Evolutionary conservation across 2,888 invertebrate species (phyloP).

Genomic region (Dyspetes luteomarginatus): DNA sequence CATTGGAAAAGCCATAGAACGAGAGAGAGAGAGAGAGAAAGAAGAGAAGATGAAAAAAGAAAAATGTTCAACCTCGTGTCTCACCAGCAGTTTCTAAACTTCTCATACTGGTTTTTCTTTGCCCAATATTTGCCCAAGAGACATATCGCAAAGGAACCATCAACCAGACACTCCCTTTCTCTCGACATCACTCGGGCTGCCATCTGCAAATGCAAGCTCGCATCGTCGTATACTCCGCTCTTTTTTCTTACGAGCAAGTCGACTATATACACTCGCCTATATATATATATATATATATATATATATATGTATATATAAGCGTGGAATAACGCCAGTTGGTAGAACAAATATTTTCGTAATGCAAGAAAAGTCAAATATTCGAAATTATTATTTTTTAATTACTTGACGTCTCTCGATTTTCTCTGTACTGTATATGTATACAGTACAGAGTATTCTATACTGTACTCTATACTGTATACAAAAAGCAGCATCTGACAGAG

Average conservation of each 20-base stretch:
- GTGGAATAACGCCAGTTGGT: too few relatives aligned
- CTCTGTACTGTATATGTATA: too few relatives aligned
- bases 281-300: too few relatives aligned
- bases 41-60: slow-evolving; percentile 12
- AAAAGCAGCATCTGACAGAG: too few relatives aligned
- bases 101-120: slow-evolving; percentile 60
- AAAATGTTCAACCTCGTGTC: slow-evolving; percentile 24
- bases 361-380: too few relatives aligned
- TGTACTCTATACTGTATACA: too few relatives aligned
- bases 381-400: too few relatives aligned
- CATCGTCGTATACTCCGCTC: slow-evolving; percentile 16
- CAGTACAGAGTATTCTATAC: too few relatives aligned
- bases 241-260: background rate
- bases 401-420: too few relatives aligned
- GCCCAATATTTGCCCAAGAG: slow-evolving; percentile 80
- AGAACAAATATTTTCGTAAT: too few relatives aligned
- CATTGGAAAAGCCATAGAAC: slow-evolving; percentile 73
- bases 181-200: slow-evolving; percentile 48
- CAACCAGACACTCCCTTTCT: slow-evolving; percentile 69
- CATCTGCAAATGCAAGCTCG: slow-evolving; percentile 45
- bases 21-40: background rate
- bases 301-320: too few relatives aligned
- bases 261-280: slow-evolving; percentile 12
- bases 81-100: slow-evolving; percentile 37
- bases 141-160: slow-evolving; percentile 81